Evolutionary conservation across 1,140 invertebrate species (phyloP).

Genomic region (Dendroctonus valens): DNA sequence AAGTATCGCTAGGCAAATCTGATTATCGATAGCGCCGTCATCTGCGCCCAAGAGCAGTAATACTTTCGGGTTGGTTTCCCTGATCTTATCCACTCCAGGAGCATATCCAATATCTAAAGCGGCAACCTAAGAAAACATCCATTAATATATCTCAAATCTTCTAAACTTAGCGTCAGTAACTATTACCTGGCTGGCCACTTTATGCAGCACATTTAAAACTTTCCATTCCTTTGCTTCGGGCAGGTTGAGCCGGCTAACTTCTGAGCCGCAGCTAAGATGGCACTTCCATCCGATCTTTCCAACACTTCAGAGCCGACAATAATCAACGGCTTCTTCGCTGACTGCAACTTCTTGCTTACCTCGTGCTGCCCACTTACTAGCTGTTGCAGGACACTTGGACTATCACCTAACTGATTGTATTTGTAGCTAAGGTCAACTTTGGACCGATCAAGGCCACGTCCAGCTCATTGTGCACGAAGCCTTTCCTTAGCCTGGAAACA

Average conservation of each 20-base stretch:
- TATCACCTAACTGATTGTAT: conserved; percentile 87
- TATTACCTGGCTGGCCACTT: conserved; percentile 79
- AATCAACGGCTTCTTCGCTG: conserved; percentile 87
- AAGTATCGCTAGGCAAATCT: conserved; percentile 78
- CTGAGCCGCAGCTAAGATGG: conserved; percentile 74
- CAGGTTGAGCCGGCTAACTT: conserved; percentile 62
- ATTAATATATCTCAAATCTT: neutral
- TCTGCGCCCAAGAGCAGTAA: conserved; percentile 93
- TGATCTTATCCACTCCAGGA: conserved; percentile 70
- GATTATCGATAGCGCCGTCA: conserved; percentile 73
- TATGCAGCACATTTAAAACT: conserved; percentile 88
- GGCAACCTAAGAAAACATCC: conserved; percentile 58
- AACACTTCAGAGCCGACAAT: conserved; percentile 87
- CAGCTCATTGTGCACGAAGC: conserved; percentile 76
- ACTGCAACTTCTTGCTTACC: conserved; percentile 69
- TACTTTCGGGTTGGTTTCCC: conserved; percentile 72
- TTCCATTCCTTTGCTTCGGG: conserved; percentile 56
- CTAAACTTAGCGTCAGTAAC: conserved; percentile 5
- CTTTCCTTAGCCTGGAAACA: conserved; percentile 10
- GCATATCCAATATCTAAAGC: conserved; percentile 95
- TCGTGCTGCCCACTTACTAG: conserved; percentile 74
- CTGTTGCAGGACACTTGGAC: conserved; percentile 68
- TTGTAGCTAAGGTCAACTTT: conserved; percentile 90
- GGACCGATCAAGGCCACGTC: conserved; percentile 86
- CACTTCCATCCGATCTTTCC: conserved; percentile 74